Percentiles rank a stretch among this genome's conserved stretches.
These are phyloP conservation scores for Cranoglanis bouderius DNA, from an alignment of 2,113 vertebrate genomes.

Conservation along the genomic window DNA sequence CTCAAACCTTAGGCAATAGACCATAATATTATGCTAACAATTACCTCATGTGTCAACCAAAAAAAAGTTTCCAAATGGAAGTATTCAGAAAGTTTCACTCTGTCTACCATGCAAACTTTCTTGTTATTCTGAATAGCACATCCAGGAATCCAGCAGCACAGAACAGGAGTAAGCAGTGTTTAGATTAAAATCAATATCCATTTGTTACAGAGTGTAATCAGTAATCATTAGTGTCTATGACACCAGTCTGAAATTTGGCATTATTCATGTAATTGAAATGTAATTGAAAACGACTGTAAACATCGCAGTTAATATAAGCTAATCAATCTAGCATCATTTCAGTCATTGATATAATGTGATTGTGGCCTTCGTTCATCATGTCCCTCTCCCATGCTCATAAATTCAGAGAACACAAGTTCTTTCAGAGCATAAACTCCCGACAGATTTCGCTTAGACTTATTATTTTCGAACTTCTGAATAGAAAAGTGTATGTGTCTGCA, in stretches of 20 bases:
- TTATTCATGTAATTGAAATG: conserved; percentile 14
- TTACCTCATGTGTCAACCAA: background rate
- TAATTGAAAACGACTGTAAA: conserved; percentile 39
- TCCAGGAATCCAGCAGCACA: background rate
- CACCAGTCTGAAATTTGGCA: conserved; percentile 4
- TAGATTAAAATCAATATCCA: conserved; percentile 19
- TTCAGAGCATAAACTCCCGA: background rate
- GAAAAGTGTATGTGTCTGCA: conserved; percentile 4
- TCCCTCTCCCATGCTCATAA: background rate
- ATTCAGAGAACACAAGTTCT: background rate
- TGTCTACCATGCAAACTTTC: background rate
- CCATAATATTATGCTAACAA: conserved; percentile 6
- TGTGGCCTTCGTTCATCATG: conserved; percentile 26
- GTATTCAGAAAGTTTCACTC: conserved; percentile 4
- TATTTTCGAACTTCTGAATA: conserved; percentile 18
- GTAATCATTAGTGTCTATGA: conserved; percentile 25
- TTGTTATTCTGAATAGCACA: background rate
- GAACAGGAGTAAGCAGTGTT: background rate
- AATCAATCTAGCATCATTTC: conserved; percentile 43
- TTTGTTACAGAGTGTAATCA: conserved; percentile 24
- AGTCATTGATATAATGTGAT: conserved; percentile 17
- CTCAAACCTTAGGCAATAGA: conserved; percentile 13
- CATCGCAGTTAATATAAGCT: conserved; percentile 27
- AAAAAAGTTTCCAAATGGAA: conserved; percentile 1
- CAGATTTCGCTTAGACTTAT: background rate